Base-by-base conservation (phyloP, 2,888 invertebrate genomes). In the Amblyjoppa fuscipennis region DNA sequence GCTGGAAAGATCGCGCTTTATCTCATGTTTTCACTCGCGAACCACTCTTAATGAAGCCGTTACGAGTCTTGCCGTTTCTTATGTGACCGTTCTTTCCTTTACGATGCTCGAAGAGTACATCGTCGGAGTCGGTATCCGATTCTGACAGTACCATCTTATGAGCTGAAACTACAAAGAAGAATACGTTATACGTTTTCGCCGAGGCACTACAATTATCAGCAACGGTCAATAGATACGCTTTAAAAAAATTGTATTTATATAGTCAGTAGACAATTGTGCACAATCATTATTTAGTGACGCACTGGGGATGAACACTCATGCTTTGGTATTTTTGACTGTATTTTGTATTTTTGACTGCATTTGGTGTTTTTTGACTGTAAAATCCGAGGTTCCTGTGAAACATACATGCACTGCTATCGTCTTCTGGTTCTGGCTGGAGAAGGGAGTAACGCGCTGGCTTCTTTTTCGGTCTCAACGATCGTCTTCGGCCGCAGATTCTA, bases 51-150 rank as follows among this genome's bases (percentile, higher is more conserved):
- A 93, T 87, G 86, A 95, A 95, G 49, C 96, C 96, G 88, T 96
- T 96, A 88, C 96, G 94, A 85, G 95, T 89, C 89, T 93, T 93
- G 78, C 91, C 93, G 45, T 94, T 93, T 92, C 95, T 95, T 81
- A 94, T 92, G 85, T 93, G 94, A 91, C 96, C 96, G 83, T 95
- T 95, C 91, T 95, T 95, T 94, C 95, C 90, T 95, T 95, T 95
- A 81, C 96, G 96, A 11, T 96, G 96, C 93, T 98, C 98, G 93
- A 98, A 98, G 28, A 98, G 94, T 9, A 98, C 97, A 94, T 98
- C 98, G 56, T 94, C 94, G 0, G 98, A 98, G 90, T 98, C 98
- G 0, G 97, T 97, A 88, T 98, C 98, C 0, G 97, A 96, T 91
- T 98, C 98, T 0, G 97, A 96, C 79, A 96, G 91, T 76, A 96